Conservation (phyloP, 2,888 invertebrate species). For the Erebia palarica region DNA sequence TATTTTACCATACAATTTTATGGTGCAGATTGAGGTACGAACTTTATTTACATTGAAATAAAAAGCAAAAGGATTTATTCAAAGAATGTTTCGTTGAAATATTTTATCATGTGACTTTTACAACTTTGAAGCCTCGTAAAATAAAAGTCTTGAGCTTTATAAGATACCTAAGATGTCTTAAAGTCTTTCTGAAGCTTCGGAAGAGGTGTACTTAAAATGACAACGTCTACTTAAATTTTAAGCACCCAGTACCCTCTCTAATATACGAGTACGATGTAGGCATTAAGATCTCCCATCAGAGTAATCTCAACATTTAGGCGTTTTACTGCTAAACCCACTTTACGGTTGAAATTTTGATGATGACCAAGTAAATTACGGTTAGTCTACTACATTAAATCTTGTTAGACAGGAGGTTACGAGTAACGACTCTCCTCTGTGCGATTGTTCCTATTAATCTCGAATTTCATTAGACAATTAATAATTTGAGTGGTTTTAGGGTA, state of each 20-base stretch:
- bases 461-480: conserved; percentile 3
- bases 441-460: conserved; percentile 4
- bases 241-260: background rate
- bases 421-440: conserved; percentile 1
- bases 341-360: conserved; percentile 31
- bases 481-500: background rate
- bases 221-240: conserved; percentile 14
- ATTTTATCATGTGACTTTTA: conserved; percentile 2
- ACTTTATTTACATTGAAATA: background rate
- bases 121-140: conserved; percentile 9
- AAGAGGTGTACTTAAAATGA: conserved; percentile 8
- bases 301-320: conserved; percentile 29
- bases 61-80: background rate
- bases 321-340: conserved; percentile 30
- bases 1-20: background rate
- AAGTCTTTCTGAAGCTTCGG: conserved; percentile 9
- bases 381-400: conserved; percentile 23
- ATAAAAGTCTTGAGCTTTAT: background rate
- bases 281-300: conserved; percentile 26
- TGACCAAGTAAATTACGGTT: conserved; percentile 30
- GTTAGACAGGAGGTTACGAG: conserved; percentile 12
- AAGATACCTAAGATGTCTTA: background rate
- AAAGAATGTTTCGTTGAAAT: background rate
- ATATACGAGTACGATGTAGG: conserved; percentile 14
- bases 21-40: background rate